phyloP scores from a whole-genome alignment of 1,140 invertebrate species.

The Phymorhynchus buccinoides region DNA sequence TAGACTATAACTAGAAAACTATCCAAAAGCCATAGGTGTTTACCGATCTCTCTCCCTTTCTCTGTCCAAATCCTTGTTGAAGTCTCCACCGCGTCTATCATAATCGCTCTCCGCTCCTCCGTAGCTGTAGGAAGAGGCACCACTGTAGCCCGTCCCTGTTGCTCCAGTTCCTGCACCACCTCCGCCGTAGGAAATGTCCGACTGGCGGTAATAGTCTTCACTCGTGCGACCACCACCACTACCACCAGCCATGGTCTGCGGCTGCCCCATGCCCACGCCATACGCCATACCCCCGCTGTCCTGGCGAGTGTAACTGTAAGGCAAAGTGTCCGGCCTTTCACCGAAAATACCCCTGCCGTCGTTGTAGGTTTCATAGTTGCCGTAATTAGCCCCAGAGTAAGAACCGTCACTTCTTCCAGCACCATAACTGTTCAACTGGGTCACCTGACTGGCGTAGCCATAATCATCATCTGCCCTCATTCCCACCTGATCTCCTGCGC shows the following conservation, averaged over 20 bases:
- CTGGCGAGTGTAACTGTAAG: not conserved
- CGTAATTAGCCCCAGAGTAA: not conserved
- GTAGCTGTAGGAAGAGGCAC: not conserved
- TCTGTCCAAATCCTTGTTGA: slow-evolving; percentile 37
- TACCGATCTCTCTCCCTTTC: slow-evolving; percentile 46
- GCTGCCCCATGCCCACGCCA: not conserved
- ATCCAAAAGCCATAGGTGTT: not conserved
- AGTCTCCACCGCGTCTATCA: not conserved
- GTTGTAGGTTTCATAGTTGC: not conserved
- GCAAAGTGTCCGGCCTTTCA: not conserved
- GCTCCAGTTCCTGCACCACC: not conserved
- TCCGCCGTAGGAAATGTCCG: not conserved
- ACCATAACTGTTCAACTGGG: not conserved
- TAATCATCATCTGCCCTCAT: not conserved
- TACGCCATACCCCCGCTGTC: not conserved
- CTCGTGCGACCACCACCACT: not conserved
- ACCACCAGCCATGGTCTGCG: too few species aligned
- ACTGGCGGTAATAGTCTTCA: not conserved
- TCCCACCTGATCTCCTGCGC: not conserved
- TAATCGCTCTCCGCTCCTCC: not conserved
- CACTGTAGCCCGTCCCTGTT: not conserved
- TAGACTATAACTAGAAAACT: not conserved
- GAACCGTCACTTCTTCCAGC: not conserved
- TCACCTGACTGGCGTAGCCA: not conserved
- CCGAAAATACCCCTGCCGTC: not conserved